Evolutionary conservation across 2,113 vertebrate genomes (phyloP), one percentile per base, ranked within the genome.

Genomic region (Spheniscus mendiculus): DNA sequence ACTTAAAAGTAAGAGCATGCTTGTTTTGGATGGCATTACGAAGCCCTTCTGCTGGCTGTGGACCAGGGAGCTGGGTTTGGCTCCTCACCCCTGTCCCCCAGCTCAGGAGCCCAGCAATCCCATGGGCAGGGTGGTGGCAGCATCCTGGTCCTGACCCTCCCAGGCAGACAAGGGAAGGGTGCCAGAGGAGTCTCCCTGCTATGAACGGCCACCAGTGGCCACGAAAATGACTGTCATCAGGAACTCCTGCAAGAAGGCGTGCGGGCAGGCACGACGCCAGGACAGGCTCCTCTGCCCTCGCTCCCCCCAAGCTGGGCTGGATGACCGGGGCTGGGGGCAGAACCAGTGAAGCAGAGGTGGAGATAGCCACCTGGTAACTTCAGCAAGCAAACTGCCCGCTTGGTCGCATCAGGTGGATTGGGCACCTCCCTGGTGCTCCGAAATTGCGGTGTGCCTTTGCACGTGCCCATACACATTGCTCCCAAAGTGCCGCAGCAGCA

Each of bases 1-100:
- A 21, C 88, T 90, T 85, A 69, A 83, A 94, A 96, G 83, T 38
- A 90, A 94, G 15, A 90, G 32, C 65, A 38, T 36, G 73, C 89
- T 79, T 76, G 79, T 22, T 65, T 89, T 79, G 76, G 56, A 76
- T 44, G 90, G 25, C 45, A 94, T 63, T 56, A 67, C 4, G 34
- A 78, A 84, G 34, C 45, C 76, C 70, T 15, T 65, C 74, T 81
- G 76, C 16, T 42, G 83, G 78, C 25, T 25, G 34, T 0, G 4
- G 36, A 16, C 12, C 18, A 11, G 45, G n/a, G 36, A 44, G 53
- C 76, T 50, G 55, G 20, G 22, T 42, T 45, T 29, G 83, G 67
- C 30, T 73, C 34, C 62, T 74, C 67, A 42, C 6, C 15, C 59
- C 45, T 1, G 3, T 32, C 27, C 27, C 45, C 34, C 1, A 0